phyloP scores from a whole-genome alignment of 2,113 vertebrate species.

The Macaca nemestrina region DNA sequence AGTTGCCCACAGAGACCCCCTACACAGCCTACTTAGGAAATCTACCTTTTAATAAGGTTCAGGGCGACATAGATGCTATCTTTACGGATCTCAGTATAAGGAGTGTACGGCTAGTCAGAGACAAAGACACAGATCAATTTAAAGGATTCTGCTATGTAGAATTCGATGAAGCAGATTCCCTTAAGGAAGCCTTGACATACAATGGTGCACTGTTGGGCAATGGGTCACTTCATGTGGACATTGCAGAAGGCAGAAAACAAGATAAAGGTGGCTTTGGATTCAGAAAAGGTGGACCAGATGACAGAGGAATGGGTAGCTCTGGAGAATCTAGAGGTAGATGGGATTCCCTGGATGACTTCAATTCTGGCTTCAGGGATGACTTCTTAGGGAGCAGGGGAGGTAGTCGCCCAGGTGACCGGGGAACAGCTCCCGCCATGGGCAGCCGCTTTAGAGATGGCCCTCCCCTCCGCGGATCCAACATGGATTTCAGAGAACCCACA shows the following conservation, averaged over 20 bases:
- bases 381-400: slow-evolving; percentile 93
- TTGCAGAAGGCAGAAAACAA: too few relatives aligned
- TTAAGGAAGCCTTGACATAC: too few relatives aligned
- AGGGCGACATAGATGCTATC: slow-evolving; percentile 98
- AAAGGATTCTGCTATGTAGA: slow-evolving; percentile 86
- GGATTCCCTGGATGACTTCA: slow-evolving; percentile 91
- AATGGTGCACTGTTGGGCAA: too few relatives aligned
- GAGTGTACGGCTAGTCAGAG: slow-evolving; percentile 96
- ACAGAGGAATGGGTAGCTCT: slow-evolving; percentile 90
- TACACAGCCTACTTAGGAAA: slow-evolving; percentile 98
- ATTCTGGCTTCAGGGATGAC: slow-evolving; percentile 93
- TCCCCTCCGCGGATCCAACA: slow-evolving; percentile 88
- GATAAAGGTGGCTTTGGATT: too few relatives aligned
- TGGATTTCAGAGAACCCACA: slow-evolving; percentile 98
- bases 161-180: too few relatives aligned
- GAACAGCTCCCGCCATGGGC: slow-evolving; percentile 85
- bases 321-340: slow-evolving; percentile 90
- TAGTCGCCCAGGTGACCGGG: slow-evolving; percentile 91
- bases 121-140: slow-evolving; percentile 99
- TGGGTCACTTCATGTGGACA: too few relatives aligned
- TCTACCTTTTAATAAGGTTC: slow-evolving; percentile 97
- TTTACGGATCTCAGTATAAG: slow-evolving; percentile 96
- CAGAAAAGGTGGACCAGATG: too few relatives aligned
- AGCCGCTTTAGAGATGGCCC: slow-evolving; percentile 94
- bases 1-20: slow-evolving; percentile 96